Conservation (phyloP, 2,113 vertebrate genomes). For the Trichechus manatus region DNA sequence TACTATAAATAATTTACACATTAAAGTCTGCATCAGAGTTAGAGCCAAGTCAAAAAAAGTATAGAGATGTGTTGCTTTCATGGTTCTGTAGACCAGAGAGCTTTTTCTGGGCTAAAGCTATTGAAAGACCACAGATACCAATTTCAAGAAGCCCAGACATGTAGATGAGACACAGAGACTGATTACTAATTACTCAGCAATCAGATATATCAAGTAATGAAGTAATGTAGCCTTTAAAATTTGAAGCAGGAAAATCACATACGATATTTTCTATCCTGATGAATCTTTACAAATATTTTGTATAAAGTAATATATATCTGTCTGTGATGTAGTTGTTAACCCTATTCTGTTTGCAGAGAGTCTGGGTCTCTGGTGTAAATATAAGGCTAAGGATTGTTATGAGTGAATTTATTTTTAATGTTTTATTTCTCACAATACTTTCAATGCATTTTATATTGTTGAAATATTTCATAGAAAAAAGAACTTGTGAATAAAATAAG, state of each 20-base stretch:
- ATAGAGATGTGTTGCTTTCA: neutral
- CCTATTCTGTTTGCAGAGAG: neutral
- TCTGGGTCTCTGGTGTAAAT: neutral
- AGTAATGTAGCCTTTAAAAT: neutral
- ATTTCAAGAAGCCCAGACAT: neutral
- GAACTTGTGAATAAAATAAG: neutral
- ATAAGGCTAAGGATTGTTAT: neutral
- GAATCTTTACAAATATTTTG: neutral
- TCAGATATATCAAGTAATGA: neutral
- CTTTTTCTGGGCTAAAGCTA: neutral
- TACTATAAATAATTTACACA: neutral
- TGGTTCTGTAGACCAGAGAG: neutral
- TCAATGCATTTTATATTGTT: neutral
- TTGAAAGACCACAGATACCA: neutral
- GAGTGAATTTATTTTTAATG: neutral
- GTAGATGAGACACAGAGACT: neutral
- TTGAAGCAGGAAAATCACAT: neutral
- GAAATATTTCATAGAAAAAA: neutral
- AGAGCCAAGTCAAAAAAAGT: neutral
- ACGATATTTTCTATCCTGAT: neutral
- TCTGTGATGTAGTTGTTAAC: neutral
- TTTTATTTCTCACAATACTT: neutral
- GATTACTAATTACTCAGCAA: neutral
- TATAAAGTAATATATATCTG: neutral
- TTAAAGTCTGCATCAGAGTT: neutral